phyloP scores from a whole-genome alignment of 2,113 vertebrate species.

The Phaetusa simplex region DNA sequence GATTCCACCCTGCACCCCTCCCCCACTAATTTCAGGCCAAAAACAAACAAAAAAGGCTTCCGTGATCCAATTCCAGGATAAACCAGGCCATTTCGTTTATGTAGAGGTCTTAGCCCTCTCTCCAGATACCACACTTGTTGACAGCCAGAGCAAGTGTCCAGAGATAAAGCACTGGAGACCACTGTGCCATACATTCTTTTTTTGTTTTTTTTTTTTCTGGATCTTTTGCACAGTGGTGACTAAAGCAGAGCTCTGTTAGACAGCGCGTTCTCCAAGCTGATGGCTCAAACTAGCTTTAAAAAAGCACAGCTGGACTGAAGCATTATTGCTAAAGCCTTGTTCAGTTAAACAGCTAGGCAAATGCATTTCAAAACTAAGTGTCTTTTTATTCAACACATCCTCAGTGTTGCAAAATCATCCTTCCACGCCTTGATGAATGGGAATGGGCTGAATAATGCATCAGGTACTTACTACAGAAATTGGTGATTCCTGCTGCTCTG shows the following conservation, averaged over 20 bases:
- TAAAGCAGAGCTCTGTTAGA: neutral
- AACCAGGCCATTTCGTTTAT: neutral
- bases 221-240: neutral
- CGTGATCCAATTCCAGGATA: neutral
- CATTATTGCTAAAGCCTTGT: neutral
- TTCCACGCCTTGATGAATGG: neutral
- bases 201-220: neutral
- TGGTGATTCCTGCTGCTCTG: conserved; percentile 91
- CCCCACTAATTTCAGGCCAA: neutral
- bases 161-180: neutral
- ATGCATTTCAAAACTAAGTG: neutral
- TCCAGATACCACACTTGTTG: neutral
- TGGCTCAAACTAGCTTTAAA: neutral
- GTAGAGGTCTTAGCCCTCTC: neutral
- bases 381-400: neutral
- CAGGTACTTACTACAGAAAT: conserved; percentile 92
- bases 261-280: neutral
- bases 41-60: neutral
- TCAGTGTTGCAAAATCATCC: neutral
- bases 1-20: neutral
- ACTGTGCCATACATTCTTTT: neutral
- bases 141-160: neutral
- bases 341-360: neutral
- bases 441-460: neutral
- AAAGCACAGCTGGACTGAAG: neutral